phyloP scores from a whole-genome alignment of 2,888 invertebrate genomes.

The Acrocyrtus sp. region DNA sequence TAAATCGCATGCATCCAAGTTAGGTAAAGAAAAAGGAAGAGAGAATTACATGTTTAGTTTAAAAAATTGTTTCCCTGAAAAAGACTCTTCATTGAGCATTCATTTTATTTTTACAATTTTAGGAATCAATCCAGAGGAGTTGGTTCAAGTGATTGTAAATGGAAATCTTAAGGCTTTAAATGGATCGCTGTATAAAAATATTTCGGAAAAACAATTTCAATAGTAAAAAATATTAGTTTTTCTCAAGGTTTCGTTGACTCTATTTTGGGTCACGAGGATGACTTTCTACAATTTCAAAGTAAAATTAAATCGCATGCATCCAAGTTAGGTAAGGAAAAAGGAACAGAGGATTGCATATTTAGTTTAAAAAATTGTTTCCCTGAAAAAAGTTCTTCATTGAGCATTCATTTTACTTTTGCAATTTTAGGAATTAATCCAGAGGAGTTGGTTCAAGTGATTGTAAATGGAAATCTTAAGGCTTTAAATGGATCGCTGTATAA shows the following conservation, averaged over 20 bases:
- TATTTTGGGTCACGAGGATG: constrained; percentile 24
- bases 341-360: too few species aligned
- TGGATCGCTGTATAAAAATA: not conserved
- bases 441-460: constrained; percentile 7
- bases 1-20: not conserved
- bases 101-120: not conserved
- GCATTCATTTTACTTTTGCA: not conserved
- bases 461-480: not conserved
- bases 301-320: constrained; percentile 8
- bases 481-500: not conserved
- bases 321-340: constrained; percentile 16
- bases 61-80: too few species aligned
- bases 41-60: too few species aligned
- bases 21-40: too few species aligned
- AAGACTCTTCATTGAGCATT: too few species aligned
- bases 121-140: constrained; percentile 16
- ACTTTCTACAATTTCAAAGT: constrained; percentile 10
- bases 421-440: constrained; percentile 10
- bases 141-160: not conserved
- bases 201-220: not conserved
- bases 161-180: not conserved
- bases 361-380: too few species aligned
- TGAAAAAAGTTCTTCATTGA: too few species aligned
- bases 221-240: constrained; percentile 7
- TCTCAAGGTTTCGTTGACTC: constrained; percentile 11